These are phyloP conservation scores for Lithobates sylvaticus DNA, from an alignment of 2,797 vertebrate genomes.

Conservation along the genomic window DNA sequence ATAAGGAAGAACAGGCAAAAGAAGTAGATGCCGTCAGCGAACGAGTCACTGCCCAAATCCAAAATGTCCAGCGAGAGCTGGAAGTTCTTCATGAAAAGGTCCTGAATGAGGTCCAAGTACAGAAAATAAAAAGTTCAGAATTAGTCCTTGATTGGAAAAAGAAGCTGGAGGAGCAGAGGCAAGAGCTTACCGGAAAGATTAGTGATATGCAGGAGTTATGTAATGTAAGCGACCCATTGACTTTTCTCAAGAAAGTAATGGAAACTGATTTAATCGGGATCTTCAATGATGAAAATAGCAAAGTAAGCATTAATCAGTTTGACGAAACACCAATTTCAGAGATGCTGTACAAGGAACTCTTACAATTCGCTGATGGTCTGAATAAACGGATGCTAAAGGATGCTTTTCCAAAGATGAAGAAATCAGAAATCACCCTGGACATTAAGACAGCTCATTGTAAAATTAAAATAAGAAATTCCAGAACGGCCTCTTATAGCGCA, in stretches of 20 bases:
- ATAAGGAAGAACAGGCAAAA: not conserved
- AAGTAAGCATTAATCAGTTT: not conserved
- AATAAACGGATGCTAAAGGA: not conserved
- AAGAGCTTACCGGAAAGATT: not conserved
- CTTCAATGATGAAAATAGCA: no score
- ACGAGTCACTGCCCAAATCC: no score
- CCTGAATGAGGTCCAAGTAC: no score
- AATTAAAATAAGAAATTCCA: not conserved
- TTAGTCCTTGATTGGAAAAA: not conserved
- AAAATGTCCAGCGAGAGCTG: no score
- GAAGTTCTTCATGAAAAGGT: no score
- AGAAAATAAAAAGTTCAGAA: no score
- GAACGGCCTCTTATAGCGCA: not conserved
- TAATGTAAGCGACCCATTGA: no score
- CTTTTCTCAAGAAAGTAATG: not conserved
- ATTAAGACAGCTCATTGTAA: not conserved
- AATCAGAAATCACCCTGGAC: not conserved
- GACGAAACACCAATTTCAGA: not conserved
- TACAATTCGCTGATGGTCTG: not conserved
- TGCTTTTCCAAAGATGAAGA: not conserved
- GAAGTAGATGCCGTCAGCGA: not conserved
- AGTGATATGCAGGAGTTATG: not conserved
- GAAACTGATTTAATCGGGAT: not conserved
- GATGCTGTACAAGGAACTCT: not conserved
- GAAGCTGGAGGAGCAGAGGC: not conserved